A percentile compares a stretch with the other conserved stretches of the same genome.
Evolutionary conservation across 92 coral and sea anemone genomes (phyloP).

Genomic region (Bergia puertoricense): DNA sequence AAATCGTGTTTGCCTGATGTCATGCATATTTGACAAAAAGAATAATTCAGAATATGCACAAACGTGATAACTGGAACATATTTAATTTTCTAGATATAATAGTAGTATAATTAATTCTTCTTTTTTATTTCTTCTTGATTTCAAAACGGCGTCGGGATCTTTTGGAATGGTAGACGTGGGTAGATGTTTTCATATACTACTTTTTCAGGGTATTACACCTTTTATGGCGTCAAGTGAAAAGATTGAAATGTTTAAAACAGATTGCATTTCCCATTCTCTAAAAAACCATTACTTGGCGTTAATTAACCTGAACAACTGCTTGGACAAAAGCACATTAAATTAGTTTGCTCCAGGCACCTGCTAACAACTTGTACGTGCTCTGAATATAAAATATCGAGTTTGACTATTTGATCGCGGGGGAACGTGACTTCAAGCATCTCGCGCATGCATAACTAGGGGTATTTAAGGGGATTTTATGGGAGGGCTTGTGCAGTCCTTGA

Average conservation of each 20-base stretch:
- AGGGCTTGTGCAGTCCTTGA: background rate
- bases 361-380: conserved; percentile 9
- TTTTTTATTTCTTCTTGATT: too few species aligned
- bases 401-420: background rate
- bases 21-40: background rate
- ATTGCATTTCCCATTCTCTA: background rate
- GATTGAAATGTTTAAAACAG: background rate
- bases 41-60: background rate
- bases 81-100: background rate
- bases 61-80: background rate
- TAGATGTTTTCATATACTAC: background rate
- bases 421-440: conserved; percentile 1
- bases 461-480: background rate
- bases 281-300: background rate
- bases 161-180: background rate
- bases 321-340: background rate
- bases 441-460: background rate
- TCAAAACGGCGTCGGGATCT: background rate
- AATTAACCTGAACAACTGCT: background rate
- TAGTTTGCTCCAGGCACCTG: conserved; percentile 2
- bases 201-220: background rate
- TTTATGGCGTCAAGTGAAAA: background rate
- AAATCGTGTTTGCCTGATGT: background rate
- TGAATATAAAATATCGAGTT: background rate
- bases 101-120: background rate